Evolutionary conservation across 92 coral and sea anemone species (phyloP), one percentile per base, ranked within the genome.

Genomic region (Phymanthus crucifer): DNA sequence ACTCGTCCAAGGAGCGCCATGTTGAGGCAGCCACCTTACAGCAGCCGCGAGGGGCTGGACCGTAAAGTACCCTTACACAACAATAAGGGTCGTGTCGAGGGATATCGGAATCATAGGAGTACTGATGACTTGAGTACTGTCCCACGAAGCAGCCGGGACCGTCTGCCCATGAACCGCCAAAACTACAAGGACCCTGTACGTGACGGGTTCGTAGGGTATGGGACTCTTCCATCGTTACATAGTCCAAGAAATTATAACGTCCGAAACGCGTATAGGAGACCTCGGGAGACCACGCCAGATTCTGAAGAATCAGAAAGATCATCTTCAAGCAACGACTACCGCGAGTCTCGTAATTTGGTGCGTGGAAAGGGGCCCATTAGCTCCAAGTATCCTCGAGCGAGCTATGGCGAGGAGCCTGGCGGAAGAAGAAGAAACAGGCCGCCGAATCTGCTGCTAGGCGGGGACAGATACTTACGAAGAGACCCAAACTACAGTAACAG

Each of bases 271-370:
- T 82, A 89, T n/a, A 46, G 80, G 23, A 77, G 70, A 10, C 81
- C 86, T 27, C 83, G 72, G 27, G 84, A 54, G 86, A 84, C 6
- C 12, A 19, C 88, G 32, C 89, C 80, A 2, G 87, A 93, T 68
- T 91, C 94, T 1, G 84, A 83, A 68, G 85, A 80, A 16, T 93
- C 93, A 33, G 93, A 89, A 74, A 69, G 84, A 21, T 89, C 97
- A 54, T 93, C 97, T 10, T 91, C 94, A 57, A 87, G 97, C 58
- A 86, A 88, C 71, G 97, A 93, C 40, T 88, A 93, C 34, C 91
- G 91, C 33, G 91, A 88, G 40, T 79, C 87, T n/a, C 84, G 84
- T 38, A 46, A 73, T 16, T 74, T 74, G 19, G 72, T 67, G 0
- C 81, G 81, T 8, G 73, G 87, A 12, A 64, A 57, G 4, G 68